Evolutionary conservation across 2,113 vertebrate species (phyloP).

Genomic region (Eretmochelys imbricata): DNA sequence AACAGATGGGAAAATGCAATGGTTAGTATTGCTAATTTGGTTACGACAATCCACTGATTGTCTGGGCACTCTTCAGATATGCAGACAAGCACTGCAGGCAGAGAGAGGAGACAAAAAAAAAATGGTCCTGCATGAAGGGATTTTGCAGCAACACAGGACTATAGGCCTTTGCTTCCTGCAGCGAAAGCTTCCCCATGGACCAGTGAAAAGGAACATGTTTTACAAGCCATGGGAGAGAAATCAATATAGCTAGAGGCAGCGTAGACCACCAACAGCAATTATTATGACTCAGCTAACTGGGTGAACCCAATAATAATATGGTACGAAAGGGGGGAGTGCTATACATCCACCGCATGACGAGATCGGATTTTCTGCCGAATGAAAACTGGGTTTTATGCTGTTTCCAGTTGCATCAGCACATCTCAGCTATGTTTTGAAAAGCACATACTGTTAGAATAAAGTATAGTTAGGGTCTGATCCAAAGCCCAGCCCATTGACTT

Average conservation of each 20-base stretch:
- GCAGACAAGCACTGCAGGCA: background rate
- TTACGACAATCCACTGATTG: background rate
- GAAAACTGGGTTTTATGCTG: background rate
- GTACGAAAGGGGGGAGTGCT: background rate
- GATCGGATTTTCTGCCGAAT: conserved; percentile 18
- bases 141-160: background rate
- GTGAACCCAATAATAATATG: background rate
- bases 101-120: background rate
- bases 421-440: background rate
- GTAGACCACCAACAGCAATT: background rate
- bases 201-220: background rate
- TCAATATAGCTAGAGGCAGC: background rate
- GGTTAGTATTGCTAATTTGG: background rate
- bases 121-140: background rate
- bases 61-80: background rate
- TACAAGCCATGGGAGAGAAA: conserved; percentile 24
- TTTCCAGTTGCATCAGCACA: conserved; percentile 10
- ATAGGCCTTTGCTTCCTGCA: background rate
- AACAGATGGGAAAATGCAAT: background rate
- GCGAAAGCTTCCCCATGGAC: background rate
- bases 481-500: background rate
- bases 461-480: background rate
- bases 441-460: accelerated
- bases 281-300: background rate
- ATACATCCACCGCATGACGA: background rate